Base-by-base conservation (phyloP, 2,888 invertebrate genomes). In the Anorthoa munda region DNA sequence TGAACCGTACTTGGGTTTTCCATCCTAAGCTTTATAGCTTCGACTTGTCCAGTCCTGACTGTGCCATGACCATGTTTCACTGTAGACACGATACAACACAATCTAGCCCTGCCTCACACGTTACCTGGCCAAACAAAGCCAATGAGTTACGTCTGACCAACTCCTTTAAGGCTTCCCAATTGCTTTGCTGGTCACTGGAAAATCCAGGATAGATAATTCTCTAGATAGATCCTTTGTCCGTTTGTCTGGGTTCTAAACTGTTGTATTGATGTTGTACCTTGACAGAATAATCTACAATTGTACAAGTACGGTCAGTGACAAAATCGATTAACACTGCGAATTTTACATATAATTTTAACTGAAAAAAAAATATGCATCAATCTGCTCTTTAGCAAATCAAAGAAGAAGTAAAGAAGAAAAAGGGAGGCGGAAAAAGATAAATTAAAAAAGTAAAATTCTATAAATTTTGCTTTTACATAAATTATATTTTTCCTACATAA, bases 91-190 rank as follows among this genome's bases (percentile, higher is more conserved):
- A 51, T 46, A 56, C 39, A 63, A 12, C 13, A 55, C 53, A 50
- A 31, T 17, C 15, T 26, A 51, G 55, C 13, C 11, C 13, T 45
- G 45, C 11, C 39, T 53, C 12, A 51, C 39, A 55, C 64, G 67
- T 46, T 55, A 67, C 39, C 67, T 64, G 31, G 46, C 46, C 53
- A 31, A 46, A 59, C 59, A 67, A 67, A 81, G 59, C 46, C 75
- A 75, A 39, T 79, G 56, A 77, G 66, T 74, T 78, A 78, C 63
- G 63, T 80, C 63, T 74, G 74, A 64, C 63, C 53, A 77, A 74
- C 48, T 66, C 48, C 66, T 74, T 75, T 75, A 50, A 60, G 66
- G 66, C 50, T 11, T 12, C 21, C n/a, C 39, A 26, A 80, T 80
- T 58, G 75, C 45, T 65, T 72, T 50, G n/a, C 58, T 58, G 31